Base-by-base conservation (phyloP, 2,113 vertebrate genomes). In the Corythornis vintsioides region DNA sequence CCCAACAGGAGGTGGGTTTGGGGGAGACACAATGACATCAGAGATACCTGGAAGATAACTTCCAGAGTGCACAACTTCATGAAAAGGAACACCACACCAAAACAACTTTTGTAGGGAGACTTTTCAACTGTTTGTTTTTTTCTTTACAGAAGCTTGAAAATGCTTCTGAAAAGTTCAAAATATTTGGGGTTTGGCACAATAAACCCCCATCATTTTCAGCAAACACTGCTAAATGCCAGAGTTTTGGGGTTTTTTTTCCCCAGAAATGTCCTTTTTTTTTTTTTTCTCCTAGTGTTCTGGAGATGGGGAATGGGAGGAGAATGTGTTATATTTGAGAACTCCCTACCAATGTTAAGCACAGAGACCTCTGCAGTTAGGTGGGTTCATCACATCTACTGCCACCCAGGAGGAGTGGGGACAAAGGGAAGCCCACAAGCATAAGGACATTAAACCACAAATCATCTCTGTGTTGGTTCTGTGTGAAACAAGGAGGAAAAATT, bases 111-210 rank as follows among this genome's bases (percentile, higher is more conserved):
- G 18, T 9, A 43, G n/a, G 29, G 52, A 79, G 55, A 50, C 14
- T 55, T 74, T 28, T 74, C 43, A 48, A 16, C 28, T 35, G n/a
- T 83, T n/a, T 42, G n/a, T 38, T 35, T 42, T 83, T n/a, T 42
- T 38, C 81, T 86, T 48, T 43, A 47, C 38, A 59, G 31, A 73
- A 70, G 42, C 43, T 69, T 50, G 28, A 86, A 86, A 83, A 83
- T 20, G 29, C 14, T 83, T 83, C 60, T 57, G 35, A 71, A 33
- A 92, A 70, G 60, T 73, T 83, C 11, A 66, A 33, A 89, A 63
- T 89, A 91, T 77, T 79, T 92, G 82, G 85, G 88, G 82, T 94
- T 92, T 94, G 92, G 92, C 89, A 92, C 69, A 90, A 55, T 28
- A 61, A 66, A 4, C 13, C n/a, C 19, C 69, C 47, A 84, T 79